Evolutionary conservation across 1,140 invertebrate species (phyloP).

Genomic region (Apis laboriosa): DNA sequence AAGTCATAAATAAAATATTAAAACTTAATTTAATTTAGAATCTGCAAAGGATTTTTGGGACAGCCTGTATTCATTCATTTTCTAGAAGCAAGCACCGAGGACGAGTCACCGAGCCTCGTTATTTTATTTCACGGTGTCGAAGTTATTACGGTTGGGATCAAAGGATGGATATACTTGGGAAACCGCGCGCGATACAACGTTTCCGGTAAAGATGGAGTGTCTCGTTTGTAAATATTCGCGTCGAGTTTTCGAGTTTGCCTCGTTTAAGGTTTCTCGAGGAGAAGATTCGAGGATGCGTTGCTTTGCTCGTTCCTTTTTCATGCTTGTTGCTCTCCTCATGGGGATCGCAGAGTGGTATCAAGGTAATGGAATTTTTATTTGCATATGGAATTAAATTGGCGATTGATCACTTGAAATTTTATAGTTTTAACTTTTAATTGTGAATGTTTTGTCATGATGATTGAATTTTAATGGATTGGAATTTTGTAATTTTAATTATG

Average conservation of each 20-base stretch:
- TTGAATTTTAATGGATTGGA: too few species aligned
- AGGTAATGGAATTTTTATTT: neutral
- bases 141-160: constrained; percentile 6
- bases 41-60: too few species aligned
- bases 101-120: neutral
- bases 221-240: neutral
- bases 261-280: neutral
- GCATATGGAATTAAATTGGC: neutral
- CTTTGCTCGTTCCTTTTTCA: neutral
- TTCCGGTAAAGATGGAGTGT: neutral
- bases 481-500: too few species aligned
- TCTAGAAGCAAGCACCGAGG: neutral
- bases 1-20: too few species aligned
- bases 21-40: too few species aligned
- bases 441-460: too few species aligned
- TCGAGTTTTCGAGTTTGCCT: neutral
- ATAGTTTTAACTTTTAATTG: too few species aligned
- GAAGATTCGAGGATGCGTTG: neutral
- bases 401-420: too few species aligned
- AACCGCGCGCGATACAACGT: neutral
- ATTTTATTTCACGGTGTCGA: constrained; percentile 10
- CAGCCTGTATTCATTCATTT: too few species aligned
- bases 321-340: neutral
- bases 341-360: neutral
- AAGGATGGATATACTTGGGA: neutral